These are phyloP conservation scores for Koerneria pararmatus DNA, from an alignment of 2,888 invertebrate genomes.

Conservation along the genomic window DNA sequence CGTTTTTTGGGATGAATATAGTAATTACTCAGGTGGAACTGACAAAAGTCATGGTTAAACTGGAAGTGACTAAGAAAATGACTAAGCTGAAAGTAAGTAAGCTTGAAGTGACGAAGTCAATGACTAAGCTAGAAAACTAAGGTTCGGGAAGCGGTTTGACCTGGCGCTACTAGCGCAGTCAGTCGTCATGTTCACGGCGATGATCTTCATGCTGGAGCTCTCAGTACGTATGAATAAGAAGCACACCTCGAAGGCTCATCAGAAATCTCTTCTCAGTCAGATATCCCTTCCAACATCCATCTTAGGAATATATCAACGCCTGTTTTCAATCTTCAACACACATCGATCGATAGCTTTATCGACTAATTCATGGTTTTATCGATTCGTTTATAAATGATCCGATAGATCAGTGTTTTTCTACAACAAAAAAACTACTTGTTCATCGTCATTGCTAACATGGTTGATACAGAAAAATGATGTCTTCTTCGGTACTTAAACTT, in stretches of 20 bases:
- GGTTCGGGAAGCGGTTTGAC: slow-evolving; percentile 98
- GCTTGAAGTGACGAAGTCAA: neutral
- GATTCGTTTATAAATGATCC: too few relatives aligned
- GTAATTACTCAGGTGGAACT: neutral
- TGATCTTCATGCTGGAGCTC: slow-evolving; percentile 66
- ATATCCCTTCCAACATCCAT: slow-evolving; percentile 30
- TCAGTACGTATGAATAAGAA: slow-evolving; percentile 57
- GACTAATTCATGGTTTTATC: too few relatives aligned
- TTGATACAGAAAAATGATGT: too few relatives aligned
- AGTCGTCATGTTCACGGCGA: slow-evolving; percentile 90
- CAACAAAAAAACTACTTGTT: too few relatives aligned
- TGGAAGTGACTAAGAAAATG: neutral
- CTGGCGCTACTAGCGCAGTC: slow-evolving; percentile 89
- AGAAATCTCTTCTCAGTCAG: slow-evolving; percentile 55
- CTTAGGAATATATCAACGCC: too few relatives aligned
- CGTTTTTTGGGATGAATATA: slow-evolving; percentile 11
- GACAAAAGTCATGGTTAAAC: neutral
- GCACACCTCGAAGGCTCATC: slow-evolving; percentile 44
- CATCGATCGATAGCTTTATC: too few relatives aligned
- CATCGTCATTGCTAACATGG: too few relatives aligned
- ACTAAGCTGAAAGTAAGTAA: neutral
- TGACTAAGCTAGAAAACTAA: slow-evolving; percentile 60
- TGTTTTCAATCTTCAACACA: too few relatives aligned
- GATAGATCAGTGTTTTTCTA: too few relatives aligned
- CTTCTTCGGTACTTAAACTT: too few relatives aligned